Evolutionary conservation across 2,888 invertebrate genomes (phyloP), one percentile per base, ranked within the genome.

Genomic region (Caenorhabditis afra): DNA sequence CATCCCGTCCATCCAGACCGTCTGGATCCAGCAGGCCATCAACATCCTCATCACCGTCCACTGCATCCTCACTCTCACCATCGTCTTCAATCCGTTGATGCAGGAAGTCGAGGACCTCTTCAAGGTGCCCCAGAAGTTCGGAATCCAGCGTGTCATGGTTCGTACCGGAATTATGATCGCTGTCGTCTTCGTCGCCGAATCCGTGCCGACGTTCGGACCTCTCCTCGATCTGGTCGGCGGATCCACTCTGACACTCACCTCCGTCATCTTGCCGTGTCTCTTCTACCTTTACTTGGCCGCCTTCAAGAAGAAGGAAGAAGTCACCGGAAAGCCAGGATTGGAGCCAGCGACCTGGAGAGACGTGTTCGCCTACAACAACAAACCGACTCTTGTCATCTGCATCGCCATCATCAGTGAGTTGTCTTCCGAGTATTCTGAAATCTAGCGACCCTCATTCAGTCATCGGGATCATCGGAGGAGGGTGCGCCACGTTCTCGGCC

Each of bases 41-140:
- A 89, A 89, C 79, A 66, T 89, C 8, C 79, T 89, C 49, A 89
- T 89, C 73, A 87, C 88, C n/a, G 55, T 88, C 18, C 89, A 89
- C 61, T 87, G 87, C 67, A 85, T 88, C 35, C 80, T 89, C 18
- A 87, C 89, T 8, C 77, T 88, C 37, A 88, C 87, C 11, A 86
- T 88, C 49, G 87, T 88, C 47, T 85, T 88, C 76, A 89, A 88
- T 55, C 89, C 89, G 10, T 53, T 89, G 29, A 89, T 83, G 62
- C 89, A 89, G 76, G 88, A 87, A 65, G 82, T 87, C 52, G 89
- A 89, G 62, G 88, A 88, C 49, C 41, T 89, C 8, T 85, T 88
- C 80, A 68, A 79, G 7, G 84, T 87, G 7, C 89, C 89, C 10
- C 88, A 88, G 35, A 75, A 81, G 23, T 86, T 86, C 53, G 71